These are phyloP conservation scores for Nyctereutes procyonoides DNA, from an alignment of 2,113 vertebrate genomes.

Conservation along the genomic window DNA sequence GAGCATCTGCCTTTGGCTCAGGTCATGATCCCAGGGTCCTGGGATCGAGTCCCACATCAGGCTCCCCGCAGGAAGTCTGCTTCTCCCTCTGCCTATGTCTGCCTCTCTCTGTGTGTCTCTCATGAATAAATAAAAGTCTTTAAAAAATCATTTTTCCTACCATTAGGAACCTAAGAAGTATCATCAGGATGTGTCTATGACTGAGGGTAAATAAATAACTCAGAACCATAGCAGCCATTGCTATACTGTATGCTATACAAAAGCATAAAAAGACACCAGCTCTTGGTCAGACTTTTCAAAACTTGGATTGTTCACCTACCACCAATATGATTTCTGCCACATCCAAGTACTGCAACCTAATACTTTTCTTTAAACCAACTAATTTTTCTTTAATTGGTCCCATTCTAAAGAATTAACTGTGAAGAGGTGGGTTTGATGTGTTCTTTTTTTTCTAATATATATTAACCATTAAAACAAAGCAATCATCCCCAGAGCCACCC, in stretches of 20 bases:
- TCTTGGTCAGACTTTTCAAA: not conserved
- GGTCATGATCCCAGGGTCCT: too few species aligned
- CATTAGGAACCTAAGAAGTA: not conserved
- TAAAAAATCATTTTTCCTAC: not conserved
- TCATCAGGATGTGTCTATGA: not conserved
- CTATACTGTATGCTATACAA: conserved; percentile 2
- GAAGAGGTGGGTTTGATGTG: conserved; percentile 12
- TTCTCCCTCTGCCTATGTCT: too few species aligned
- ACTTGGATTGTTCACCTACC: not conserved
- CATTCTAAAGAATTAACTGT: conserved; percentile 40
- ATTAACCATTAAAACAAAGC: conserved; percentile 57
- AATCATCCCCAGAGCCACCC: not conserved
- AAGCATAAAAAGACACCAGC: conserved; percentile 42
- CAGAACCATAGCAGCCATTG: not conserved
- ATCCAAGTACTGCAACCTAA: not conserved
- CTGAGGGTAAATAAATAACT: not conserved
- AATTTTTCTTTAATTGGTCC: not conserved
- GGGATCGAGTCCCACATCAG: too few species aligned
- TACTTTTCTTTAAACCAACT: conserved; percentile 35
- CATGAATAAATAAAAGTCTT: too few species aligned
- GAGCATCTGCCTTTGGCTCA: too few species aligned
- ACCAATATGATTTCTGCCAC: conserved; percentile 39
- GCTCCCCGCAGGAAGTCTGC: too few species aligned
- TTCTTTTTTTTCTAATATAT: conserved; percentile 16
- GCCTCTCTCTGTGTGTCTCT: too few species aligned